phyloP scores from a whole-genome alignment of 2,113 vertebrate genomes.

The Zosterops hypoxanthus region DNA sequence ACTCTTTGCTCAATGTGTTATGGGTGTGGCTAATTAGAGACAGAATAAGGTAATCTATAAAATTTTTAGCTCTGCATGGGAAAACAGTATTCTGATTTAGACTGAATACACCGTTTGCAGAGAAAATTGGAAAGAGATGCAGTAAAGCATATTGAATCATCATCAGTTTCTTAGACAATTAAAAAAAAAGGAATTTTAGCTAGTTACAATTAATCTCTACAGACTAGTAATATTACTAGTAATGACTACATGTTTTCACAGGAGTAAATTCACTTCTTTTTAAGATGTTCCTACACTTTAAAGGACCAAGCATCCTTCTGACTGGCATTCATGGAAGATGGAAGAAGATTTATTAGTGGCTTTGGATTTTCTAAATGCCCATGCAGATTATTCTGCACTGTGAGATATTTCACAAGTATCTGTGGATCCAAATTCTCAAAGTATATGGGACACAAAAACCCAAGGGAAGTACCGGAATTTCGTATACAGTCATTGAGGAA shows the following conservation, averaged over 20 bases:
- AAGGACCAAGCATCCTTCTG: neutral
- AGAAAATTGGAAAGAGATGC: neutral
- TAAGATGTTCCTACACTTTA: neutral
- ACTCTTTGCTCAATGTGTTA: neutral
- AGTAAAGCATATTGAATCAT: neutral
- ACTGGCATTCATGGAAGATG: neutral
- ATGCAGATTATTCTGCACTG: neutral
- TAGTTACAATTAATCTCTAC: neutral
- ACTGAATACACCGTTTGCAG: neutral
- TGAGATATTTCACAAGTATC: neutral
- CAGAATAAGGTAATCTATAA: neutral
- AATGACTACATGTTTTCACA: neutral
- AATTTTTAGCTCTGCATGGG: neutral
- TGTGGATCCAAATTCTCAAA: neutral
- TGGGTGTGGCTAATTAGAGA: neutral
- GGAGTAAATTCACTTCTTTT: neutral
- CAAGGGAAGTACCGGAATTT: neutral
- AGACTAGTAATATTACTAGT: neutral
- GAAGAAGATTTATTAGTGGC: neutral
- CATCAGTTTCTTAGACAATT: neutral
- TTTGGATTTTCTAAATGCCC: neutral
- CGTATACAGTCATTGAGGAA: neutral
- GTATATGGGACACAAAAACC: neutral
- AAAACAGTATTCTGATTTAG: neutral
- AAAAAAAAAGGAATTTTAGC: neutral